phyloP scores from a whole-genome alignment of 2,113 vertebrate genomes.

The Lontra canadensis region DNA sequence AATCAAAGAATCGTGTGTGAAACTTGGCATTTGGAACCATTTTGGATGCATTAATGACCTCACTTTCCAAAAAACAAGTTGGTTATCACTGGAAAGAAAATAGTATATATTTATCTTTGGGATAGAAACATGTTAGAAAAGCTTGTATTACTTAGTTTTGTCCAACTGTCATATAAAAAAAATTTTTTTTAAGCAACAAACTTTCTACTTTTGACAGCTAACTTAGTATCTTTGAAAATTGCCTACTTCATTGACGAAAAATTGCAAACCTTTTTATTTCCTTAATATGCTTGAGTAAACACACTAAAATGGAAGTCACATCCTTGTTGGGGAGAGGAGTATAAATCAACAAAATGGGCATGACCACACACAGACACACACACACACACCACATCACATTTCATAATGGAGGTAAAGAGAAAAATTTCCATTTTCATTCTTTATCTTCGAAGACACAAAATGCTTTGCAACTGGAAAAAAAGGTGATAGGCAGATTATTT shows the following conservation, averaged over 20 bases:
- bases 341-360: background rate
- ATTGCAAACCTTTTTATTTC: background rate
- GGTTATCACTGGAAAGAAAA: slow-evolving; percentile 54
- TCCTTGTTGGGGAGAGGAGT: background rate
- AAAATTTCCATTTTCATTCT: slow-evolving; percentile 1
- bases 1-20: slow-evolving; percentile 57
- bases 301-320: background rate
- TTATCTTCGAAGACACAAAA: slow-evolving; percentile 13
- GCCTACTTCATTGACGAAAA: background rate
- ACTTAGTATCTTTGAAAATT: slow-evolving; percentile 27
- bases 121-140: slow-evolving; percentile 46
- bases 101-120: slow-evolving; percentile 50
- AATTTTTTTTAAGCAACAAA: background rate
- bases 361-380: background rate
- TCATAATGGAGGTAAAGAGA: background rate
- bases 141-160: background rate
- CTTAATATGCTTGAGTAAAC: background rate
- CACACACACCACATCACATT: background rate
- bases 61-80: slow-evolving; percentile 26
- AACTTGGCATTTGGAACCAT: slow-evolving; percentile 55
- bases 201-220: background rate
- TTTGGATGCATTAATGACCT: slow-evolving; percentile 62
- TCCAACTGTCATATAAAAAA: background rate
- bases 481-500: background rate
- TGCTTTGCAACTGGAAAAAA: background rate